These are phyloP conservation scores for Alentia gelatinosa DNA, from an alignment of 2,888 invertebrate species.

Conservation along the genomic window DNA sequence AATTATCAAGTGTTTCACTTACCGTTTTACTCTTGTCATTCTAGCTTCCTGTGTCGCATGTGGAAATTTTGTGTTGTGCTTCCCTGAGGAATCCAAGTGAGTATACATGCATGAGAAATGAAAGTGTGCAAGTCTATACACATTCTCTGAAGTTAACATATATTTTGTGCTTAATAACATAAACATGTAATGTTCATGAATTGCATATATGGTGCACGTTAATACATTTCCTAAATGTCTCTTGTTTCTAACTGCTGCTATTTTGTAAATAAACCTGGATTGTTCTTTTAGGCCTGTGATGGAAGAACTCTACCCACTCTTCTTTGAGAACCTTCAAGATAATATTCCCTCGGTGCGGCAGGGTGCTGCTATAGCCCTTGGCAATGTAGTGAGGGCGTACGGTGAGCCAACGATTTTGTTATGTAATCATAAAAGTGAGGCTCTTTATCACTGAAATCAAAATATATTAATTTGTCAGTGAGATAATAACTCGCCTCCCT, in stretches of 20 bases:
- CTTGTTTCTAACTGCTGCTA: background rate
- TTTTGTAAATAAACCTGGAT: background rate
- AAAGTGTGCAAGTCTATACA: no score
- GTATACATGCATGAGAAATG: conserved; percentile 51
- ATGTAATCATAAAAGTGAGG: no score
- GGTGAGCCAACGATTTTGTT: no score
- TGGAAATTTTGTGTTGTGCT: conserved; percentile 83
- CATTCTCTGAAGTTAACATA: background rate
- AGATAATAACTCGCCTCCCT: no score
- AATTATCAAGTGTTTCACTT: background rate
- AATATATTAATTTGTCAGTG: no score
- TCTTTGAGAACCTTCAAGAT: conserved; percentile 82
- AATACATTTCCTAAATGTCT: no score
- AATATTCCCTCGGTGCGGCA: conserved; percentile 83
- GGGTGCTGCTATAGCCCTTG: conserved; percentile 83
- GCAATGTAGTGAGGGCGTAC: conserved; percentile 80
- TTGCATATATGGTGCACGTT: background rate
- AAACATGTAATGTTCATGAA: background rate
- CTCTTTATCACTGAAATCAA: no score
- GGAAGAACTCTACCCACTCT: conserved; percentile 81
- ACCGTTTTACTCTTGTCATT: conserved; percentile 1
- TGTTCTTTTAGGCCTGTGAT: conserved; percentile 71
- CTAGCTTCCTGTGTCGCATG: conserved; percentile 83
- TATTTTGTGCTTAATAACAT: background rate
- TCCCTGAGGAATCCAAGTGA: conserved; percentile 82